Base-by-base conservation (phyloP, 2,888 invertebrate species). In the Podabrus alpinus region DNA sequence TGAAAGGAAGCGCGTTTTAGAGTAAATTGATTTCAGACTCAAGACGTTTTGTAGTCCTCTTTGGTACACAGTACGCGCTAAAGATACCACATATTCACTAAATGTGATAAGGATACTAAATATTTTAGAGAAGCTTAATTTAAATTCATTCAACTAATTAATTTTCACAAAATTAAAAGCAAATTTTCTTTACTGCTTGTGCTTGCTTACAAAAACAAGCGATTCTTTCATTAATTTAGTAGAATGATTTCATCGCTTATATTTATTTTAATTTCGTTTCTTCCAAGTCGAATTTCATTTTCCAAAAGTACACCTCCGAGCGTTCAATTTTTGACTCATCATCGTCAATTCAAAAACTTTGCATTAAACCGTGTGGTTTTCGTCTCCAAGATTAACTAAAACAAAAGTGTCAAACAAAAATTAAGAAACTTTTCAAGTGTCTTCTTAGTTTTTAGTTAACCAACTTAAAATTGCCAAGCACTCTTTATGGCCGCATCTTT, bases 351-450 rank as follows among this genome's bases (percentile, higher is more conserved):
- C n/a, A 45, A 45, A 5, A 45, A 45, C n/a, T 45, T 7, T 11
- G 29, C 29, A 5, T n/a, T 13, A 29, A n/a, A 45, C 13, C 45
- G 17, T 64, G 17, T 19, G 62, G 62, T n/a, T 64, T 72, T 71
- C 72, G 76, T 68, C 59, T 71, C 68, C 70, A 79, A 81, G 83
- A 83, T 83, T 83, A 83, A 83, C 82, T 82, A 82, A 81, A 79
- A 76, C 80, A 78, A 79, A 82, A 82, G 81, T 83, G 82, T 81
- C 82, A 81, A 83, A 82, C 82, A 83, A 82, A 83, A 83, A 83
- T 83, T 82, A 82, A 81, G 82, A 82, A 83, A 83, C 79, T 83
- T 83, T 79, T 74, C 77, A 73, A 78, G 75, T 76, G 76, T 68
- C 68, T 67, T 66, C 66, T 74, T 76, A 59, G 60, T 72, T 69